phyloP scores from a whole-genome alignment of 2,113 vertebrate species.

The Menura novaehollandiae region DNA sequence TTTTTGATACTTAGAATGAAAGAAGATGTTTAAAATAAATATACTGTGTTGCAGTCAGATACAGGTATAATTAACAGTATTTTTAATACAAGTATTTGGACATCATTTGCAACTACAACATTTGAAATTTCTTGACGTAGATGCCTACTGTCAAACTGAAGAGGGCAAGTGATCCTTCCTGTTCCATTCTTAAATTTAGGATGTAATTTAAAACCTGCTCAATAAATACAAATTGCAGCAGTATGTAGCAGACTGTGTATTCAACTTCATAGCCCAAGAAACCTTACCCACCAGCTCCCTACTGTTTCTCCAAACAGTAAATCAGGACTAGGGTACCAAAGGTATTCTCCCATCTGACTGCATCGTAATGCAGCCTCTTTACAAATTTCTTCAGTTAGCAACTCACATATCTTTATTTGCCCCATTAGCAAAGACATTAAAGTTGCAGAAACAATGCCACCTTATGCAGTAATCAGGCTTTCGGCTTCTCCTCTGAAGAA shows the following conservation, averaged over 20 bases:
- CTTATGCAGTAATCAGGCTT: background rate
- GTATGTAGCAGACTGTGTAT: background rate
- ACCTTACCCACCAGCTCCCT: background rate
- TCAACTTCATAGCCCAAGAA: background rate
- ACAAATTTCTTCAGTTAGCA: background rate
- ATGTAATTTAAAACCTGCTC: background rate
- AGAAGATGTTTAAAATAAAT: conserved; percentile 38
- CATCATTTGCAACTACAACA: background rate
- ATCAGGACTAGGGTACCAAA: background rate
- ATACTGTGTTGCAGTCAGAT: conserved; percentile 15
- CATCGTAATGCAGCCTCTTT: background rate
- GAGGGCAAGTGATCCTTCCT: background rate
- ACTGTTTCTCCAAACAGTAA: background rate
- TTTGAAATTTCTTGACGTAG: background rate
- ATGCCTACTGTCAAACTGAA: background rate
- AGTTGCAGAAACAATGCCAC: background rate
- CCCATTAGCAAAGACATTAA: background rate
- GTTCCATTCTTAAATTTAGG: background rate
- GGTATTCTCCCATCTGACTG: background rate
- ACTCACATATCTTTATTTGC: background rate
- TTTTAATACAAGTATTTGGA: background rate
- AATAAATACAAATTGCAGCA: background rate
- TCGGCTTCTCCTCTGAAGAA: background rate
- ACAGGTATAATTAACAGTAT: background rate
- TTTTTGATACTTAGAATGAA: conserved; percentile 22